Conservation (phyloP, 2,888 invertebrate species). For the Corbicula japonica region DNA sequence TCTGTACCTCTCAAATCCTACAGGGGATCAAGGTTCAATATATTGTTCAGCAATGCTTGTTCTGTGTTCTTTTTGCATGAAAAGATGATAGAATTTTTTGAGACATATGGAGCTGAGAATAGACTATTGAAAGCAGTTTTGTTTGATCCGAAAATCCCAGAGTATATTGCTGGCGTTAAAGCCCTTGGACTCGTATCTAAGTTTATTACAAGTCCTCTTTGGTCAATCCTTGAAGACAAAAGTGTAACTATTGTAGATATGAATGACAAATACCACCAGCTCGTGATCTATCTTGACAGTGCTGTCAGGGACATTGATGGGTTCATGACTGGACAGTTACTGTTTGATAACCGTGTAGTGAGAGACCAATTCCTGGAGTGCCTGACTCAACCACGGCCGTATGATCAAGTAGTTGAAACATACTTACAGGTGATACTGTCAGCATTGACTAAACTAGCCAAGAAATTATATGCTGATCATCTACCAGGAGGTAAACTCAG, state of each 20-base stretch:
- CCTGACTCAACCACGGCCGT: slow-evolving; percentile 5
- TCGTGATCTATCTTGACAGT: slow-evolving; percentile 18
- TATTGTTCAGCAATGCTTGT: slow-evolving; percentile 40
- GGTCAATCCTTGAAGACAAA: slow-evolving; percentile 41
- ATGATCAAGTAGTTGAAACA: slow-evolving; percentile 21
- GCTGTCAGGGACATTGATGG: neutral
- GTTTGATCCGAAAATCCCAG: slow-evolving; percentile 48
- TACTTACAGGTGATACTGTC: slow-evolving; percentile 30
- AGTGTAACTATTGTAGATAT: slow-evolving; percentile 35
- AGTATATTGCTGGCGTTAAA: slow-evolving; percentile 61
- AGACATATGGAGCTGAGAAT: slow-evolving; percentile 47
- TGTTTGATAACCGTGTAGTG: slow-evolving; percentile 7
- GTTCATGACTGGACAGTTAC: slow-evolving; percentile 24
- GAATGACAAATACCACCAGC: slow-evolving; percentile 22
- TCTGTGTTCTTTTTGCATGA: slow-evolving; percentile 54
- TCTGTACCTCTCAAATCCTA: slow-evolving; percentile 42
- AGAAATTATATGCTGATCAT: slow-evolving; percentile 24
- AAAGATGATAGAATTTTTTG: slow-evolving; percentile 49
- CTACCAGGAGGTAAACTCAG: slow-evolving; percentile 28
- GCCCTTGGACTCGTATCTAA: slow-evolving; percentile 62
- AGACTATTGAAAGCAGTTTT: slow-evolving; percentile 46
- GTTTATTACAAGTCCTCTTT: slow-evolving; percentile 44
- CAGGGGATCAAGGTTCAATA: slow-evolving; percentile 42
- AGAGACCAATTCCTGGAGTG: slow-evolving; percentile 16
- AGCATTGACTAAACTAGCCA: slow-evolving; percentile 18